These are phyloP conservation scores for Nasonia giraulti DNA, from an alignment of 1,140 invertebrate species.

Conservation along the genomic window DNA sequence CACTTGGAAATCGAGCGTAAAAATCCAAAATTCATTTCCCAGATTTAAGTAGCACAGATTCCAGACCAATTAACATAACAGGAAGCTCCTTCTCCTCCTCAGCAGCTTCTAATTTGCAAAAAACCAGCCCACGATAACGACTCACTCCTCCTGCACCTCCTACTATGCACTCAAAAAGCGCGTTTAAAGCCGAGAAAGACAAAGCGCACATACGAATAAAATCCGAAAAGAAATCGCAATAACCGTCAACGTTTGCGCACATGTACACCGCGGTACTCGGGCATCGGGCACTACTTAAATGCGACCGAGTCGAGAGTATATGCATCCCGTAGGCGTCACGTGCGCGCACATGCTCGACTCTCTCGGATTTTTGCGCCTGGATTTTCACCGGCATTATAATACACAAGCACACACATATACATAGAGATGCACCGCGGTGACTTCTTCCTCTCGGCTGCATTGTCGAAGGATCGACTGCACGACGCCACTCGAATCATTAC, in stretches of 20 bases:
- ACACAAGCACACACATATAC: background rate
- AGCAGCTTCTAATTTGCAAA: background rate
- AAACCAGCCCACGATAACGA: background rate
- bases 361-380: slow-evolving; percentile 13
- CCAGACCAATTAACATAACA: background rate
- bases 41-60: background rate
- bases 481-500: slow-evolving; percentile 8
- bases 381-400: background rate
- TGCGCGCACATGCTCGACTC: background rate
- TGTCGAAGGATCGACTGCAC: background rate
- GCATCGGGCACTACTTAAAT: background rate
- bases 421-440: background rate
- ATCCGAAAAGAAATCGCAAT: background rate
- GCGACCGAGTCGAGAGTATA: background rate
- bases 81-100: background rate
- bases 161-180: background rate
- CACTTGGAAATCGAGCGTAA: background rate
- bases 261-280: background rate
- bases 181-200: background rate
- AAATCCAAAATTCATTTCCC: background rate
- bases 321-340: background rate
- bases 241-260: background rate
- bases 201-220: background rate
- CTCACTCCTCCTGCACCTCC: too few relatives aligned
- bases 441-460: background rate